Percentiles rank a stretch among this genome's conserved stretches.
Conservation (phyloP, 2,888 invertebrate genomes). For the Clusia tigrina region DNA sequence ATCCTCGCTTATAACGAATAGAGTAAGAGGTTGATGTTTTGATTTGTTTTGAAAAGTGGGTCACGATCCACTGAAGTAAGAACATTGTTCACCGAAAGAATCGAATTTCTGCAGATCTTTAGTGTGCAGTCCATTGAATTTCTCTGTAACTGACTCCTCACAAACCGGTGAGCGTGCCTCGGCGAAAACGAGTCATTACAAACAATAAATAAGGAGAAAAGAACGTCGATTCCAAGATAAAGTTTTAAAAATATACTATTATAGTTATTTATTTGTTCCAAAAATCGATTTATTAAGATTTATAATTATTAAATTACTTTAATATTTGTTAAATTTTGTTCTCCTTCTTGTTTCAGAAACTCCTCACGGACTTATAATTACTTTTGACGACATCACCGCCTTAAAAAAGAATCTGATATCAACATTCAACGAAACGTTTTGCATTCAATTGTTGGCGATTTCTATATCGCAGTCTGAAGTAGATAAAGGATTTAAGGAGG, state of each 20-base stretch:
- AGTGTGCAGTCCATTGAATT: too few species aligned
- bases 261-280: not conserved
- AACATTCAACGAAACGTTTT: constrained; percentile 9
- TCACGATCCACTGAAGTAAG: too few species aligned
- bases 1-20: too few species aligned
- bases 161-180: not conserved
- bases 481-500: not conserved
- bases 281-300: not conserved
- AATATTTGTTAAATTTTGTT: not conserved
- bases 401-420: constrained; percentile 7
- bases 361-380: not conserved
- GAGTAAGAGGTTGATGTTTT: too few species aligned
- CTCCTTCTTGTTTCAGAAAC: not conserved
- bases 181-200: not conserved
- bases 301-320: not conserved
- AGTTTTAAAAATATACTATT: not conserved
- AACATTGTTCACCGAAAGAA: too few species aligned
- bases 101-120: too few species aligned
- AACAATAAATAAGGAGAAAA: not conserved
- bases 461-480: not conserved
- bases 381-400: not conserved
- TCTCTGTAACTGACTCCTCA: not conserved
- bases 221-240: too few species aligned
- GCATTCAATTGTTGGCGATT: not conserved
- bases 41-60: too few species aligned